Conservation (phyloP, 2,888 invertebrate genomes). For the Stenodera caucasica region DNA sequence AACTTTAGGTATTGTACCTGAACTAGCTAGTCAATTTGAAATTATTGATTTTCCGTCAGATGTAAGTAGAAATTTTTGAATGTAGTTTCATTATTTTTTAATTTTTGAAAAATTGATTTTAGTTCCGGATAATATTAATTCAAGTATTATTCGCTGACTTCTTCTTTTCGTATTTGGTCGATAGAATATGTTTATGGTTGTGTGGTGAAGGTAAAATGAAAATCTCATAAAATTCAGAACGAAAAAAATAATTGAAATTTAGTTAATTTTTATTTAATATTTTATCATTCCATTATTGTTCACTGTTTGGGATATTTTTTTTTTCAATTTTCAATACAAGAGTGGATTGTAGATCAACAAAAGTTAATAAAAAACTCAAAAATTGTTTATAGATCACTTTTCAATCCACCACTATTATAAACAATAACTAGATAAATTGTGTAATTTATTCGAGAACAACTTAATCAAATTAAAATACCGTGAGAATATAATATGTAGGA, state of each 20-base stretch:
- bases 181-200: slow-evolving; percentile 81
- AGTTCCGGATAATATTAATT: slow-evolving; percentile 89
- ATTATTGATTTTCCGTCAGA: slow-evolving; percentile 91
- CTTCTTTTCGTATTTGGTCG: slow-evolving; percentile 80
- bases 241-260: neutral
- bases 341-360: neutral
- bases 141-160: slow-evolving; percentile 84
- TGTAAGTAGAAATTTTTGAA: slow-evolving; percentile 62
- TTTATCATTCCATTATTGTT: neutral
- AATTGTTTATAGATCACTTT: neutral
- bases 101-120: slow-evolving; percentile 49
- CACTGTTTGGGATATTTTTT: neutral
- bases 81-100: slow-evolving; percentile 5
- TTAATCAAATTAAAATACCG: neutral
- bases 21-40: slow-evolving; percentile 87
- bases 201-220: slow-evolving; percentile 77
- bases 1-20: slow-evolving; percentile 82
- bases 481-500: slow-evolving; percentile 16
- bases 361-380: too few species aligned
- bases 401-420: neutral
- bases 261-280: neutral
- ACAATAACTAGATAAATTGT: too few species aligned
- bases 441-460: too few species aligned
- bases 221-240: slow-evolving; percentile 30
- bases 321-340: neutral